A percentile compares a stretch with the other conserved stretches of the same genome.
Conservation (phyloP, 2,888 invertebrate genomes). For the Entomobrya proxima region DNA sequence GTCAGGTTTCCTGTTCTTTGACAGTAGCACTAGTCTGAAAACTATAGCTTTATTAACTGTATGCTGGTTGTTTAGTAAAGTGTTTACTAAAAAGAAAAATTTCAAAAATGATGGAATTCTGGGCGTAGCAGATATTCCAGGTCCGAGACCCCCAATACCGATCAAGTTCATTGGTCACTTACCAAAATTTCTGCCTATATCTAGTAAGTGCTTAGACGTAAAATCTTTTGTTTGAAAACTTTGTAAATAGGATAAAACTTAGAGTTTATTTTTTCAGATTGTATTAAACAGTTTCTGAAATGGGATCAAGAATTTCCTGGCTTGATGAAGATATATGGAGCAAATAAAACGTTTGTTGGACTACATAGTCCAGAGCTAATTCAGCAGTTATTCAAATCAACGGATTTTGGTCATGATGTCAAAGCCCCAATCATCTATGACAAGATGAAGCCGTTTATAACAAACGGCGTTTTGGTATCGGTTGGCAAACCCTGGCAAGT, state of each 20-base stretch:
- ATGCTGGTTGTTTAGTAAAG: too few relatives aligned
- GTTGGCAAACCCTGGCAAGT: conserved; percentile 12
- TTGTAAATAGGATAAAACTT: too few relatives aligned
- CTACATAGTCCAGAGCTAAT: neutral
- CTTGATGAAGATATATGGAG: neutral
- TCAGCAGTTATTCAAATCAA: neutral
- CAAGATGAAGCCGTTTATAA: neutral
- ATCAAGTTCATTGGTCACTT: neutral
- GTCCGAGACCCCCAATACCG: neutral
- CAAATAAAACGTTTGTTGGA: neutral
- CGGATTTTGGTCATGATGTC: neutral
- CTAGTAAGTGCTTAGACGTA: too few relatives aligned
- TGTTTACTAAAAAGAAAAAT: neutral
- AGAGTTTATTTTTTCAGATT: neutral
- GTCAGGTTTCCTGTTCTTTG: too few relatives aligned
- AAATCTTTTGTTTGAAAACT: too few relatives aligned
- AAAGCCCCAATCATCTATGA: neutral
- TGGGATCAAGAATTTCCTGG: neutral
- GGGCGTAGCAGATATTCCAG: neutral
- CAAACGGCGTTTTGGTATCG: conserved; percentile 19
- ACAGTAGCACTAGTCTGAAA: too few relatives aligned
- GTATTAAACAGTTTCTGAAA: neutral
- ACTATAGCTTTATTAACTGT: too few relatives aligned
- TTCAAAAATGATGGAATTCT: neutral
- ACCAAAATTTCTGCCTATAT: neutral